phyloP scores from a whole-genome alignment of 2,113 vertebrate species.

The Nymphicus hollandicus region DNA sequence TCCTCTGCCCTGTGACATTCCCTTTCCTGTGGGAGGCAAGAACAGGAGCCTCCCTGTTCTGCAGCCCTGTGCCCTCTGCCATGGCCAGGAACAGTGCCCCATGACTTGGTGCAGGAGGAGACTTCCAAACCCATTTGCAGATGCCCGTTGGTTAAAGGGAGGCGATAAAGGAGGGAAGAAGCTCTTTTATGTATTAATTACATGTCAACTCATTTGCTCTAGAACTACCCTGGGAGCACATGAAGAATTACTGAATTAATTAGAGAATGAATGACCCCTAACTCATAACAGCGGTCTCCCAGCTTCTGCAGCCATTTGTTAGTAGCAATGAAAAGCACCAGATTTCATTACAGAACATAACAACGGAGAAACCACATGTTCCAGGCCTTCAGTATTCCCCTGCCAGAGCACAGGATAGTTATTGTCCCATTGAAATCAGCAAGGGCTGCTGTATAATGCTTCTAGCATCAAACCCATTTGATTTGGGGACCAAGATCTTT shows the following conservation, averaged over 20 bases:
- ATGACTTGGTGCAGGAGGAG: neutral
- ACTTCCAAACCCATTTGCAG: neutral
- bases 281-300: neutral
- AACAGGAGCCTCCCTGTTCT: neutral
- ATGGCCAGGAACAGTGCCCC: neutral
- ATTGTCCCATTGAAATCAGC: neutral
- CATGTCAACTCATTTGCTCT: neutral
- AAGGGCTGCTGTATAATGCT: neutral
- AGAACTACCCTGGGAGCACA: neutral
- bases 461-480: neutral
- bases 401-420: neutral
- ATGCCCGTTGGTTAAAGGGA: neutral
- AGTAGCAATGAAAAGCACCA: neutral
- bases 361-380: neutral
- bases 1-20: neutral
- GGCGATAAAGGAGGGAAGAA: neutral
- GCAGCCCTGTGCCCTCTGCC: neutral
- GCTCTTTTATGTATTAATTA: slow-evolving; percentile 15
- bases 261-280: slow-evolving; percentile 14
- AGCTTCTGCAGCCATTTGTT: neutral
- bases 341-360: neutral
- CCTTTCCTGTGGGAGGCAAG: neutral
- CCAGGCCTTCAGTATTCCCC: neutral
- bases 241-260: slow-evolving; percentile 21
- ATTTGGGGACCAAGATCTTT: neutral